phyloP scores from a whole-genome alignment of 2,888 invertebrate species.

The Ophion slaviceki region DNA sequence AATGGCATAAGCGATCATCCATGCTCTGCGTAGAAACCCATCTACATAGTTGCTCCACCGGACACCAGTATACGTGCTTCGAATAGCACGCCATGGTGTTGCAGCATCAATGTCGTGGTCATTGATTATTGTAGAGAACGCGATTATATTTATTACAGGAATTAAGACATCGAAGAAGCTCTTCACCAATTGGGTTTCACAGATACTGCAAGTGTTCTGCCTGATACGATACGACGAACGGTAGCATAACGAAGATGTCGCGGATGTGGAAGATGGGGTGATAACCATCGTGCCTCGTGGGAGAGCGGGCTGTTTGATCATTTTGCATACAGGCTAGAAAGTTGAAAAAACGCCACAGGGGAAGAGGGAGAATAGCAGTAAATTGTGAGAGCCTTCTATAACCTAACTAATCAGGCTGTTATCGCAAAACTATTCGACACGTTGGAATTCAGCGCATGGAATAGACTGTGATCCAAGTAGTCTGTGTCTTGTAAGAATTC shows the following conservation, averaged over 20 bases:
- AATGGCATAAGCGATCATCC: not conserved
- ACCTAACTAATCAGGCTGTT: conserved; percentile 47
- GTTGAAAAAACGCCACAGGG: not conserved
- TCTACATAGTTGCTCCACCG: not conserved
- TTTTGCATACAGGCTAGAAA: conserved; percentile 31
- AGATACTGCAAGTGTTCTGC: conserved; percentile 3
- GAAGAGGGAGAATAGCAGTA: not conserved
- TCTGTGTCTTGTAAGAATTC: not conserved
- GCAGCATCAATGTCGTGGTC: conserved; percentile 47
- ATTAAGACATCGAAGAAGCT: conserved; percentile 5
- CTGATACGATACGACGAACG: conserved; percentile 59
- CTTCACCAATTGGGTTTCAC: not conserved
- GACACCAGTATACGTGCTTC: conserved; percentile 13
- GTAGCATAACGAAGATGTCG: conserved; percentile 41
- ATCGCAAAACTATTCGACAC: too few relatives aligned
- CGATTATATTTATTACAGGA: conserved; percentile 35
- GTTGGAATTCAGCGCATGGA: too few relatives aligned
- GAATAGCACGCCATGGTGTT: conserved; percentile 6
- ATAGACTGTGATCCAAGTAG: not conserved
- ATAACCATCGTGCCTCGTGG: conserved; percentile 7
- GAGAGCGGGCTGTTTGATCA: conserved; percentile 35
- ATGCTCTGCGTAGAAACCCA: not conserved
- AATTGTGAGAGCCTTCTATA: conserved; percentile 64
- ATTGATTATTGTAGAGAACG: conserved; percentile 48
- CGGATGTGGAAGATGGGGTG: not conserved